A percentile compares a stretch with the other conserved stretches of the same genome.
These are phyloP conservation scores for Oceanodroma tethys DNA, from an alignment of 2,113 vertebrate species.

Conservation along the genomic window DNA sequence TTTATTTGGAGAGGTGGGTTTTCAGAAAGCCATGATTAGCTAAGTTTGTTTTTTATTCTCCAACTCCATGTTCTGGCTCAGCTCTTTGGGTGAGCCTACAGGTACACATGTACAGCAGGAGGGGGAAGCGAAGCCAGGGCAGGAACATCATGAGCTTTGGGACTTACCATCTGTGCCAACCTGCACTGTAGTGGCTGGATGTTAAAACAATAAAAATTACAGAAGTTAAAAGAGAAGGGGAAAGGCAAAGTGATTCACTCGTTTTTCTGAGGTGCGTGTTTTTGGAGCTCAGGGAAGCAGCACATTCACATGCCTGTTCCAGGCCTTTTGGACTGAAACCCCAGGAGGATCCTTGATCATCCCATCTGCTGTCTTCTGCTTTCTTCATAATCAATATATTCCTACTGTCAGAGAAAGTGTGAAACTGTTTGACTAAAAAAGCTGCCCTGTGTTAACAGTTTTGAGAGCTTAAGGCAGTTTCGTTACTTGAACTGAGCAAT, in stretches of 20 bases:
- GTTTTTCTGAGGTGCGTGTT: background rate
- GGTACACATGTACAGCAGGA: background rate
- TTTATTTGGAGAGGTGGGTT: background rate
- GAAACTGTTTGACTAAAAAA: background rate
- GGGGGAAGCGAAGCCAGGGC: background rate
- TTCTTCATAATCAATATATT: background rate
- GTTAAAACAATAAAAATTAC: background rate
- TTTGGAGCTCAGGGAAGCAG: background rate
- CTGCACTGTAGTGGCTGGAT: background rate
- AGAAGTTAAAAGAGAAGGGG: background rate
- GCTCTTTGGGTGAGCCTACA: background rate
- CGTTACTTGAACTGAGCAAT: conserved; percentile 9
- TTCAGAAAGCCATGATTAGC: background rate
- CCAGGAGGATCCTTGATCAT: background rate
- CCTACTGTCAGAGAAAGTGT: background rate
- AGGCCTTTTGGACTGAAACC: background rate
- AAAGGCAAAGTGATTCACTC: background rate
- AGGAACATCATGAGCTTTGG: background rate
- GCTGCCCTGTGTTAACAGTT: background rate
- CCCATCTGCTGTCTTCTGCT: background rate
- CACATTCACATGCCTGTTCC: rapidly evolving
- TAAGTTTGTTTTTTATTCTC: background rate
- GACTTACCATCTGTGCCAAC: background rate
- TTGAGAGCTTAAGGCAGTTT: background rate
- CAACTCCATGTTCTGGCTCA: background rate